Conservation (phyloP, 2,113 vertebrate species). For the human (Homo sapiens) region GRCh38 chr7:144028501-144029000, state of each 20-base stretch:
- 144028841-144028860: neutral
- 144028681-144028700: neutral
- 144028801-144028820: too few species aligned
- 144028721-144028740: neutral
- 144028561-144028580: neutral
- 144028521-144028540: neutral
- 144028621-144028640: neutral
- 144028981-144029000: neutral
- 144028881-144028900: neutral
- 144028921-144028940: neutral
- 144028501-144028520: neutral
- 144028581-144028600: neutral
- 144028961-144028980: neutral
- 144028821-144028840: neutral
- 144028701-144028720: neutral
- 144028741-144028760: neutral
- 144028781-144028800: neutral
- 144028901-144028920: neutral
- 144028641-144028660: neutral
- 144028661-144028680: neutral
- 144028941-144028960: neutral
- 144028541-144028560: neutral
- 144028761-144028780: neutral
- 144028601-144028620: neutral
- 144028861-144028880: neutral